Evolutionary conservation across 2,797 vertebrate species (phyloP).

Genomic region (Spatula clypeata): DNA sequence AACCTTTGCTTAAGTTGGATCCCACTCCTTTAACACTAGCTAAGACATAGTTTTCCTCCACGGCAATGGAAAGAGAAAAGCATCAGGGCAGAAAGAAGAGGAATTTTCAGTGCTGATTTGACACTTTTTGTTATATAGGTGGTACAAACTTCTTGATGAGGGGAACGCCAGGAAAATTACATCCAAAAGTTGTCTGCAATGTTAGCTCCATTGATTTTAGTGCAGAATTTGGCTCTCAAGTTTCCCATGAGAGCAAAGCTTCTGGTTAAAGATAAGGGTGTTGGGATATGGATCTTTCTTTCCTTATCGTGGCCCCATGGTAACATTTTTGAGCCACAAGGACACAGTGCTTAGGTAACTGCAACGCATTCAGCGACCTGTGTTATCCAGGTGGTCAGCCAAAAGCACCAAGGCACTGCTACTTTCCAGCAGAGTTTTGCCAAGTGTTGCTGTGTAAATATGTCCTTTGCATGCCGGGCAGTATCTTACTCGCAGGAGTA

Average conservation of each 20-base stretch:
- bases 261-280: rapidly evolving
- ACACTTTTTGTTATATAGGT: not conserved
- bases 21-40: not conserved
- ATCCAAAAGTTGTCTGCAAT: not conserved
- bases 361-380: not conserved
- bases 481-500: not conserved
- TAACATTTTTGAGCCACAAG: not conserved
- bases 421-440: not conserved
- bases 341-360: not conserved
- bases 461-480: not conserved
- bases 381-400: not conserved
- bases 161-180: not conserved
- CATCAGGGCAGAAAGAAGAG: not conserved
- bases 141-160: not conserved
- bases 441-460: not conserved
- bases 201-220: rapidly evolving
- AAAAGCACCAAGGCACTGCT: not conserved
- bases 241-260: not conserved
- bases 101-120: not conserved
- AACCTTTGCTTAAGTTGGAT: slow-evolving; percentile 9
- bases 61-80: not conserved
- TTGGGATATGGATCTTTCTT: not conserved
- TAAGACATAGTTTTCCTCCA: not conserved
- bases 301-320: rapidly evolving
- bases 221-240: not conserved